Conservation (phyloP, 2,797 vertebrate species). For the Distichodus sexfasciatus region DNA sequence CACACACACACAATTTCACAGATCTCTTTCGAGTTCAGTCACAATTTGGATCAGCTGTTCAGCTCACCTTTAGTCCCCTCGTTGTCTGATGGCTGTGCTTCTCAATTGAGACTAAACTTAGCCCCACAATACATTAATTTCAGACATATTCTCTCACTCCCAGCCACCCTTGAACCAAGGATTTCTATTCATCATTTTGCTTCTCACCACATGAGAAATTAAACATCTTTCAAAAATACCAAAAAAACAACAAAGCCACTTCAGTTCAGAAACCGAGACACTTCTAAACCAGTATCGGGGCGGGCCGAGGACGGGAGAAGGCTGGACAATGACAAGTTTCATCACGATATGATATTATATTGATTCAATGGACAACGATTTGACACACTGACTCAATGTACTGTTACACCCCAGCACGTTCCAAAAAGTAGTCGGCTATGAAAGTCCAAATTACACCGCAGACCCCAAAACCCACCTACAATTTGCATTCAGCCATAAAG, state of each 20-base stretch:
- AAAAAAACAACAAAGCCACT: slow-evolving; percentile 27
- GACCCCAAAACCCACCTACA: slow-evolving; percentile 23
- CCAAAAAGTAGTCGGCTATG: no score
- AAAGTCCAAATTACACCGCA: slow-evolving; percentile 17
- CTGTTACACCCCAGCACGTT: no score
- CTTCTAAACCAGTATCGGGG: slow-evolving; percentile 4
- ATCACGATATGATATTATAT: no score
- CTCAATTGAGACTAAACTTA: slow-evolving; percentile 25
- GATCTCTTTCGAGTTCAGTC: slow-evolving; percentile 11
- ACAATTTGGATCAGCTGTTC: slow-evolving; percentile 2
- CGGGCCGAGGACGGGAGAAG: neutral
- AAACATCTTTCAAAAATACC: slow-evolving; percentile 31
- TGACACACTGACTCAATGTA: no score
- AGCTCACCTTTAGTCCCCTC: slow-evolving; percentile 3
- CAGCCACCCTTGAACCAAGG: slow-evolving; percentile 29
- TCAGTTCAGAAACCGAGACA: slow-evolving; percentile 11
- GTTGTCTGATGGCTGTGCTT: slow-evolving; percentile 20
- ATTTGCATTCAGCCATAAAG: slow-evolving; percentile 19
- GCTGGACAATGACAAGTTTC: no score
- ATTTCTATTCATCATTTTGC: slow-evolving; percentile 35
- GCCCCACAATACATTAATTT: slow-evolving; percentile 6
- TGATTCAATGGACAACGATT: no score
- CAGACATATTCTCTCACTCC: slow-evolving; percentile 26
- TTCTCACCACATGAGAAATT: slow-evolving; percentile 19
- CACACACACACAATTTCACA: neutral